Base-by-base conservation (phyloP, 1,140 invertebrate genomes). In the Solen grandis region DNA sequence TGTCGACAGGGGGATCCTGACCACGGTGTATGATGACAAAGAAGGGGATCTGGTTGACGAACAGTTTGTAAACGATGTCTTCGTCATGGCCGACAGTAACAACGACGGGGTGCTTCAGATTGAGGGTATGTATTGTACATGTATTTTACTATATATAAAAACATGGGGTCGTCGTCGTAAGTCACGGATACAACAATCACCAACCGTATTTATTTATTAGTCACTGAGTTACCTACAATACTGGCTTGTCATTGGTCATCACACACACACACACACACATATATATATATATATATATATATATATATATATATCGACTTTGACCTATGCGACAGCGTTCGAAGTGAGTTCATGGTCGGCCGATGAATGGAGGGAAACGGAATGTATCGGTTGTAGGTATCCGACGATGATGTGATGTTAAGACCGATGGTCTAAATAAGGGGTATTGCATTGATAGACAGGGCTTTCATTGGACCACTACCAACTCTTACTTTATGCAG, bases 41-140 rank as follows among this genome's bases (percentile, higher is more conserved):
- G 57, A 62, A 14, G 72, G 72, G 19, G 74, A 77, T 2, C 55
- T 60, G 29, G 74, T 77, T 22, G 74, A 77, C 38, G 74, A 77
- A n/a, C 50, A 66, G 5, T 77, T 77, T 55, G 62, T 66, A 0
- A 54, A 52, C 19, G 74, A 65, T 31, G 62, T 57, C 55, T 52
- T 77, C 13, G 29, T n/a, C 5, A 25, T 77, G 29, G 74, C 74
- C 1, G 74, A 77, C 41, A 22, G 3, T 2, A 77, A 77, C 50
- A 22, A 36, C 25, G 74, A 77, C 33, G 74, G 74, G 10, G 62
- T 77, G 14, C 50, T 77, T 16, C 74, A 77, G 36, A 57, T 66
- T 52, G 74, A 77, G 66, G 74, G 74, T 77, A 77, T 63, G n/a
- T 29, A 62, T 19, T 59, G 22, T 19, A 50, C 46, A 50, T 13